These are phyloP conservation scores for Ernsta delagoae DNA, from an alignment of 2,888 invertebrate species.

Conservation along the genomic window DNA sequence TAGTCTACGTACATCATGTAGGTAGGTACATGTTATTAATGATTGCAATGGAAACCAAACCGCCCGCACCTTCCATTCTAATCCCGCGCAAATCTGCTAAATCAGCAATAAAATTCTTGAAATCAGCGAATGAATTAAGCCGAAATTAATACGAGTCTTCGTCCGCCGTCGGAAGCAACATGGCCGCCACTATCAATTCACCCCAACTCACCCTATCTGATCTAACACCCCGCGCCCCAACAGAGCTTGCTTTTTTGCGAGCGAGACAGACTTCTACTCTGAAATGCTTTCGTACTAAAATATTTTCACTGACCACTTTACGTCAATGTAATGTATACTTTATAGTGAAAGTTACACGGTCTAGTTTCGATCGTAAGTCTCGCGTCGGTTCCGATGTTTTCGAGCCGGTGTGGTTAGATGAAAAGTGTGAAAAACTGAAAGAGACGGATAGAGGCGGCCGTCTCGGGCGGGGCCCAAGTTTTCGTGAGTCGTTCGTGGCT, in stretches of 20 bases:
- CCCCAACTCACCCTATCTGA: conserved; percentile 51
- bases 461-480: conserved; percentile 84
- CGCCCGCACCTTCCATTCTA: conserved; percentile 24
- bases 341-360: conserved; percentile 20
- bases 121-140: conserved; percentile 76
- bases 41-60: neutral
- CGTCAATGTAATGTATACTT: conserved; percentile 43
- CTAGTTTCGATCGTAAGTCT: conserved; percentile 39
- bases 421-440: conserved; percentile 85
- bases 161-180: conserved; percentile 75
- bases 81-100: conserved; percentile 40
- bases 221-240: conserved; percentile 61
- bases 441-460: conserved; percentile 82
- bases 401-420: conserved; percentile 53
- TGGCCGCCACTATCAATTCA: conserved; percentile 69
- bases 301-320: conserved; percentile 67
- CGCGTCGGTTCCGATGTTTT: conserved; percentile 47
- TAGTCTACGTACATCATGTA: too few species aligned
- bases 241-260: conserved; percentile 81
- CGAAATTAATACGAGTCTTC: conserved; percentile 82
- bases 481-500: conserved; percentile 83
- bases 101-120: conserved; percentile 65
- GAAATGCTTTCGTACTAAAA: conserved; percentile 82
- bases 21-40: too few species aligned
- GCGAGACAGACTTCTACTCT: conserved; percentile 81